Base-by-base conservation (phyloP, 1,140 invertebrate species). In the Drosophila azteca region DNA sequence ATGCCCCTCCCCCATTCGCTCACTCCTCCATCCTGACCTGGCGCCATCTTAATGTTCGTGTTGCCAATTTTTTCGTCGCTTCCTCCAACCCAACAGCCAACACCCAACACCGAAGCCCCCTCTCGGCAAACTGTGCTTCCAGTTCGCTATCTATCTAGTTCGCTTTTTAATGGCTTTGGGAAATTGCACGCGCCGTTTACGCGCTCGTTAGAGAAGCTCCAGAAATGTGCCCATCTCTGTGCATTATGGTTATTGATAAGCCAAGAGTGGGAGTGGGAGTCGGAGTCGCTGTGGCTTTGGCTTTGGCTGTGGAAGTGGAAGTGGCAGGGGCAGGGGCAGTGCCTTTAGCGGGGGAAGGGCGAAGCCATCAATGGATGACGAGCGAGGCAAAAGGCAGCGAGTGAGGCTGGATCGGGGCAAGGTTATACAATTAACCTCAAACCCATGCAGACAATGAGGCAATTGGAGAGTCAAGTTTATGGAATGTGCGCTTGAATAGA, bases 101-200 rank as follows among this genome's bases (percentile, higher is more conserved):
- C 5, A 26, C 4, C 24, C 24, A 7, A 20, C 17, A 20, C 17
- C 17, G 0, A 20, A 20, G 8, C 31, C 31, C 31, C 3, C 8
- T 8, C 31, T 31, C 17, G 17, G 29, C 29, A 31, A 7, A 31
- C 29, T 31, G 43, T 35, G 17, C 11, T 13, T 9, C 59, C 9
- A 24, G 24, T 17, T 24, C 17, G 26, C 24, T 64, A 70, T 64
- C 64, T 77, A 55, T 68, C 63, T 48, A 58, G 57, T 66, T 46
- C 55, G 74, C 63, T 76, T 87, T 87, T 87, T 88, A 87, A 87
- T 88, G 83, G 83, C 68, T 87, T 70, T 76, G 83, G 83, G 83
- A 87, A 87, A 88, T 87, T 87, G 83, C 83, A 87, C 83, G 83
- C 78, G 65, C 82, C 82, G 82, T 82, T 85, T 87, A 88, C 74